Evolutionary conservation across 2,113 vertebrate genomes (phyloP).

Genomic region (Tautogolabrus adspersus): DNA sequence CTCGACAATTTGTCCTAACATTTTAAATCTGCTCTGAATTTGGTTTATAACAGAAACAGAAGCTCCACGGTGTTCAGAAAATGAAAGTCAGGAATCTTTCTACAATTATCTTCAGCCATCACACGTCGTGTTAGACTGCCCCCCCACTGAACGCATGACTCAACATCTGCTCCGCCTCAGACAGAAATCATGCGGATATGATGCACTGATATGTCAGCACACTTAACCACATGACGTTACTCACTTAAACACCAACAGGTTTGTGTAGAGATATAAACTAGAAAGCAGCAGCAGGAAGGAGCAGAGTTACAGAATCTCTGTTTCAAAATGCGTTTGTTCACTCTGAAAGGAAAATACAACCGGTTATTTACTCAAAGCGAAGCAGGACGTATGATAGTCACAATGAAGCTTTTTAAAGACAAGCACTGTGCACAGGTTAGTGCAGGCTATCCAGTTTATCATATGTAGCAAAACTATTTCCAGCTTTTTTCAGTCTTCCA

Average conservation of each 20-base stretch:
- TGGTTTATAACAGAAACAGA: not conserved
- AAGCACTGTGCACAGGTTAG: too few relatives aligned
- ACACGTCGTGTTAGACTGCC: not conserved
- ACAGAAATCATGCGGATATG: constrained; percentile 1
- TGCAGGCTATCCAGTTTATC: too few relatives aligned
- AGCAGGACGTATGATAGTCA: too few relatives aligned
- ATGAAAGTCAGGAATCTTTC: constrained; percentile 13
- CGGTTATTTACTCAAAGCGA: too few relatives aligned
- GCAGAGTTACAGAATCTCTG: not conserved
- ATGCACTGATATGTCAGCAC: constrained; percentile 12
- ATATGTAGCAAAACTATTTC: too few relatives aligned
- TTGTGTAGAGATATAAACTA: not conserved
- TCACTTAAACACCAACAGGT: not conserved
- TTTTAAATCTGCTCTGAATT: constrained; percentile 2
- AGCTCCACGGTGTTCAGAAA: not conserved
- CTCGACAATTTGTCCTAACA: too few relatives aligned
- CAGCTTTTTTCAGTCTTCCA: too few relatives aligned
- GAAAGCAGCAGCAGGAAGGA: not conserved
- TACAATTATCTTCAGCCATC: not conserved
- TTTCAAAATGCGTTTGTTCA: not conserved
- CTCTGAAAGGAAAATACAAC: not conserved
- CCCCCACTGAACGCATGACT: constrained; percentile 27
- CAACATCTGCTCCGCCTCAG: constrained; percentile 17
- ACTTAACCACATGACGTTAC: not conserved
- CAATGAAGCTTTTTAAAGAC: too few relatives aligned